phyloP scores from a whole-genome alignment of 2,113 vertebrate species.

The Hemicordylus capensis region DNA sequence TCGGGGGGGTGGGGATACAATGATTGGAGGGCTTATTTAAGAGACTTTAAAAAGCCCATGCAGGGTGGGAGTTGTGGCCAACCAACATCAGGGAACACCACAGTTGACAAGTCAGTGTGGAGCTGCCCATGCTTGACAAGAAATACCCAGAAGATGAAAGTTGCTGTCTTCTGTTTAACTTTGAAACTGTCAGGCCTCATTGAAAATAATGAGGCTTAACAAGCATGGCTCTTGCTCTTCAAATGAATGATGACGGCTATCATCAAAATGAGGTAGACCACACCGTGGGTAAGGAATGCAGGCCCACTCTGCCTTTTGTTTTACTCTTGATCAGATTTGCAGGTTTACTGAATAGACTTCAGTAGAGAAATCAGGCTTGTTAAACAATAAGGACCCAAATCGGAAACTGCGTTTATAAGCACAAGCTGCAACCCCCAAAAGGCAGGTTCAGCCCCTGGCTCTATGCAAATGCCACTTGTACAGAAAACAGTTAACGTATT shows the following conservation, averaged over 20 bases:
- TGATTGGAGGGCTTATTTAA: not conserved
- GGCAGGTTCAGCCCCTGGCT: conserved; percentile 47
- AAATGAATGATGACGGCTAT: conserved; percentile 66
- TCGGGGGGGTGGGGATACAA: fast-evolving
- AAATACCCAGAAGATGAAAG: conserved; percentile 71
- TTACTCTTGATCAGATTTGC: conserved; percentile 36
- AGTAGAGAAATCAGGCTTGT: conserved; percentile 21
- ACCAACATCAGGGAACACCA: conserved; percentile 45
- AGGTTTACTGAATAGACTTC: conserved; percentile 53
- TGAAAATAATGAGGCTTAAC: conserved; percentile 75
- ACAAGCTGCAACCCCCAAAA: conserved; percentile 41
- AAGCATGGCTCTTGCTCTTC: conserved; percentile 65
- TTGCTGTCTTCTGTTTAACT: conserved; percentile 74
- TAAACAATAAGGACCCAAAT: conserved; percentile 11
- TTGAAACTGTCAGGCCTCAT: conserved; percentile 73
- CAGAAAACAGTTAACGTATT: not conserved
- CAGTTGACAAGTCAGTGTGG: conserved; percentile 26
- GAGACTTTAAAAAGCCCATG: conserved; percentile 25
- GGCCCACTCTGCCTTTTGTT: conserved; percentile 55
- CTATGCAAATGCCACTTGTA: not conserved
- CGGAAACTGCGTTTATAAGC: conserved; percentile 34
- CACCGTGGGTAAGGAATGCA: conserved; percentile 39
- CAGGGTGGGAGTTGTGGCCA: conserved; percentile 50
- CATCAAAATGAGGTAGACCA: conserved; percentile 57
- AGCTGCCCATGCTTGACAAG: conserved; percentile 60